Evolutionary conservation across 2,113 vertebrate genomes (phyloP).

Genomic region (Acrocephalus kingi): DNA sequence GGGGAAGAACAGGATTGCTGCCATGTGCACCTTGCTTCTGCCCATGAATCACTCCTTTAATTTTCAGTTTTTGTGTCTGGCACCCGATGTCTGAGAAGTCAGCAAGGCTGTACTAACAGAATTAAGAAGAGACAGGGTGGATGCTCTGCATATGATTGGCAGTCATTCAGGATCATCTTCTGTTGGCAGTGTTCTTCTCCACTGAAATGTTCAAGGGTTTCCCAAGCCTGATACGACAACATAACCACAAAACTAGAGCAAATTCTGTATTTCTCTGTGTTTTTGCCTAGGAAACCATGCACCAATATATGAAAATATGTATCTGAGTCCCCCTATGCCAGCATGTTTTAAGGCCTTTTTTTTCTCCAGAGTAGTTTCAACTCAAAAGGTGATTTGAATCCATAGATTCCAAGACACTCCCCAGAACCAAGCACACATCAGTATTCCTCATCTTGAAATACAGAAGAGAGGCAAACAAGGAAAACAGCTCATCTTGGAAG

Average conservation of each 20-base stretch:
- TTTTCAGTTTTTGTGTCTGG: conserved; percentile 21
- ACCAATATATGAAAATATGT: background rate
- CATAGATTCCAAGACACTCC: background rate
- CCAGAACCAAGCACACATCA: background rate
- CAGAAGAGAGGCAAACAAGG: background rate
- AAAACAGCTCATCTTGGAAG: background rate
- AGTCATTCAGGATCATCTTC: background rate
- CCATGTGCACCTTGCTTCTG: background rate
- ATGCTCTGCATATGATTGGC: background rate
- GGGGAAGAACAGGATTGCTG: conserved; percentile 1
- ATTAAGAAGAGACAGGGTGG: background rate
- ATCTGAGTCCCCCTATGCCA: background rate
- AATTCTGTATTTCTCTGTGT: background rate
- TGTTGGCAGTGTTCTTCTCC: background rate
- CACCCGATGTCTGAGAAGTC: background rate
- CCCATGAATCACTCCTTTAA: background rate
- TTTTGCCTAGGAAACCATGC: background rate
- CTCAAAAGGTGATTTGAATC: background rate
- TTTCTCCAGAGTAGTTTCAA: background rate
- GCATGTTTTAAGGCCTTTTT: background rate
- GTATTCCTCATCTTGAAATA: background rate
- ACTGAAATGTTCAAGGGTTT: background rate
- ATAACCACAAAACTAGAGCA: background rate
- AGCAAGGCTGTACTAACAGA: background rate
- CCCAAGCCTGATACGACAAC: background rate